Percentiles rank a stretch among this genome's conserved stretches.
These are phyloP conservation scores for Pygoscelis adeliae DNA, from an alignment of 2,113 vertebrate species.

Conservation along the genomic window DNA sequence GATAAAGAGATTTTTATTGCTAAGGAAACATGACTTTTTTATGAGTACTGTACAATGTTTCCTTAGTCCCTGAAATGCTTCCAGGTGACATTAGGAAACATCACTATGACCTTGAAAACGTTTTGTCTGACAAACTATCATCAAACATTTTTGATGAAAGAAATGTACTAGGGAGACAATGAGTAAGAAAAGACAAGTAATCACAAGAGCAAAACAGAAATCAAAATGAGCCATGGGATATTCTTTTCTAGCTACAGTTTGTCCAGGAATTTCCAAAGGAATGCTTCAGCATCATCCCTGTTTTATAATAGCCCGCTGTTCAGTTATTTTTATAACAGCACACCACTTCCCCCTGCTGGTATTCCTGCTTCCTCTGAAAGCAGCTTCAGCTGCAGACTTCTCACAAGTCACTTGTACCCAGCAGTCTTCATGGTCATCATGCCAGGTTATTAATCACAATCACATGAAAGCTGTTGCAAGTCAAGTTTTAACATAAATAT, in stretches of 20 bases:
- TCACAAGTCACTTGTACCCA: not conserved
- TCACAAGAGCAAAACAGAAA: not conserved
- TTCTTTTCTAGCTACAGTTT: not conserved
- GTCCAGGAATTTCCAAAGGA: not conserved
- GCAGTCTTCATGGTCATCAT: not conserved
- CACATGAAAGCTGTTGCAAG: not conserved
- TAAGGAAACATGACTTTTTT: not conserved
- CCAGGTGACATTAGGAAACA: not conserved
- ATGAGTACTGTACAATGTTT: not conserved
- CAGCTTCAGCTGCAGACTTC: not conserved
- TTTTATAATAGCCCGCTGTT: not conserved
- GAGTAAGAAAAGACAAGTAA: not conserved
- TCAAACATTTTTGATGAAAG: not conserved
- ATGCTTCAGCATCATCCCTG: not conserved
- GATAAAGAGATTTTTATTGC: not conserved
- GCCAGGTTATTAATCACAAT: not conserved
- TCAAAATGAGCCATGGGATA: not conserved
- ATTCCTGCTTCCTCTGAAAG: not conserved
- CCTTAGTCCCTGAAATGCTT: not conserved
- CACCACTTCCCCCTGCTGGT: not conserved
- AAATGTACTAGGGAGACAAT: not conserved
- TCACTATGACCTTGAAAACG: not conserved
- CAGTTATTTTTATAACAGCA: not conserved
- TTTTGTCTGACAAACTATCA: not conserved
- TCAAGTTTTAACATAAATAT: not conserved